Evolutionary conservation across 2,888 invertebrate species (phyloP), one percentile per base, ranked within the genome.

Genomic region (Tolmerus cingulatus): DNA sequence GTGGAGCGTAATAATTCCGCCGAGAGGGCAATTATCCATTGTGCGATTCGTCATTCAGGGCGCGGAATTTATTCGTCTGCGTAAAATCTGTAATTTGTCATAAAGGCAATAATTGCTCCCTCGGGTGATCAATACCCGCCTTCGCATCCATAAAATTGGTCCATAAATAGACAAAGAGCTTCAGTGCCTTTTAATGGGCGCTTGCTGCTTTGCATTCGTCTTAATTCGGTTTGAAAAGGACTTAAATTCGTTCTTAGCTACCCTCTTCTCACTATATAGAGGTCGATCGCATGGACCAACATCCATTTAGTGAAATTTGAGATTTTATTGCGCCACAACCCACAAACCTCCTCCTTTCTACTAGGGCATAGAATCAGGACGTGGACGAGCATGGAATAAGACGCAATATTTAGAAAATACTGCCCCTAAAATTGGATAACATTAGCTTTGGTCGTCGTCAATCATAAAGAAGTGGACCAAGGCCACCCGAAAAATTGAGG

Each of bases 91-190:
- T 37, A 66, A 66, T 40, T 82, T 55, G 34, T 66, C 82, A 46
- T 84, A 84, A 66, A 84, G 66, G 57, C 82, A 40, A 66, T 84
- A 84, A 84, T 84, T 84, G 66, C 55, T 84, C 82, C 82, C 66
- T 37, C 37, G 66, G 40, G 66, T 40, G 37, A 66, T 57, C 82
- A 40, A 66, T 84, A 40, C 40, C 12, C 12, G 40, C 27, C n/a
- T 40, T 3, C 34, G 14, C 19, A 19, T 37, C 66, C 66, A 66
- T 37, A 23, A 84, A 84, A 84, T 66, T 84, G 43, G 9, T 1
- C 40, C 1, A 84, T 37, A 84, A 84, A 66, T 19, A 84, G 57
- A n/a, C 34, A 66, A 84, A 34, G 82, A 43, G 19, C 16, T 23
- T 40, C 16, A 19, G 82, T 66, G 27, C 27, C n/a, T 19, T n/a